Evolutionary conservation across 2,113 vertebrate genomes (phyloP), one percentile per base, ranked within the genome.

Genomic region (Eclectus roratus): DNA sequence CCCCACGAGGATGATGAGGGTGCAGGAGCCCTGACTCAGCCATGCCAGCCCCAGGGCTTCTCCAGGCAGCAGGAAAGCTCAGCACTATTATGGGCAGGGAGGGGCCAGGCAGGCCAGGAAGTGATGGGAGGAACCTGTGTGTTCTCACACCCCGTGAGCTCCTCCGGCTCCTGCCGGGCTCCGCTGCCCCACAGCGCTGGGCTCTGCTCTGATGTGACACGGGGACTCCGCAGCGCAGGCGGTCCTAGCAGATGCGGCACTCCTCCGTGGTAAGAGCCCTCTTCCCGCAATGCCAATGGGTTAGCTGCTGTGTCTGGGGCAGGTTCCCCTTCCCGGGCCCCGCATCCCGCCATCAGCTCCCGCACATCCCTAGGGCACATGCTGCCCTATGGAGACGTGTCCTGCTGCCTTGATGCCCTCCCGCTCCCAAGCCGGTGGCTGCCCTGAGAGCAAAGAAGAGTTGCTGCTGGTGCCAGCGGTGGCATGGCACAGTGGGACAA

Each of bases 1-100:
- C 9, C 55, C 18, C 7, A 9, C 6, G 90, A 94, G 84, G 94
- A 82, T 71, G 90, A 85, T 68, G 91, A 89, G n/a, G 82, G 89
- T 83, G 91, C 91, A 90, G 77, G 72, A 93, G 88, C 28, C 80
- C 93, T 96, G 96, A 97, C 24, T 97, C 94, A 97, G 93, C 88
- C 73, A 4, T 61, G 85, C 35, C 76, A 56, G 93, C 93, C 85
- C 43, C 88, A 58, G 89, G 95, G 90, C 80, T 91, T 87, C 52
- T 64, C 92, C 80, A 86, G 61, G 88, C 47, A 49, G 60, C 35
- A 92, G 92, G 72, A 78, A 86, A 90, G 88, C 94, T 93, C 94
- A 87, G 91, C 69, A 49, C 66, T 87, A 80, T 89, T 74, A 72
- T 2, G 8, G 93, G 31, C 50, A 93, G 96, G 95, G 94, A 96